Percentiles rank a stretch among this genome's conserved stretches.
These are phyloP conservation scores for Cydia fagiglandana DNA, from an alignment of 1,140 invertebrate genomes.

Conservation along the genomic window DNA sequence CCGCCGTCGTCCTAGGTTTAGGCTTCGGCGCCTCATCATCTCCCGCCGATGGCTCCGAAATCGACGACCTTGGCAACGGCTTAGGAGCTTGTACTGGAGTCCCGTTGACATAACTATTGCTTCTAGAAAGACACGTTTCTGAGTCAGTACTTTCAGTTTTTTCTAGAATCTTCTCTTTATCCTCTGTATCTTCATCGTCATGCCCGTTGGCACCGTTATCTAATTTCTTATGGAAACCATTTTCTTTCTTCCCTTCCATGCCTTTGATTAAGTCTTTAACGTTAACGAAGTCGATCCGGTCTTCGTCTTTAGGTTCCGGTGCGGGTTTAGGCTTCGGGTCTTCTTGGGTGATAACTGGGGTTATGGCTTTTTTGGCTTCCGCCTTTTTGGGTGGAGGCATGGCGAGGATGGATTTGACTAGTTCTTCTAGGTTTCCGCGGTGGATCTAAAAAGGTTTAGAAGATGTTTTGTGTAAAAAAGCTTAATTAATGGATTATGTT, in stretches of 20 bases:
- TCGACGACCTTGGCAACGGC: conserved; percentile 83
- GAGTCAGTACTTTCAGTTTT: conserved; percentile 55
- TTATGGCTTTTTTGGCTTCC: conserved; percentile 54
- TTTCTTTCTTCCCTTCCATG: conserved; percentile 69
- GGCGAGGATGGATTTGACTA: conserved; percentile 65
- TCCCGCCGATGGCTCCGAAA: conserved; percentile 67
- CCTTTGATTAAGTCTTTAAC: conserved; percentile 78
- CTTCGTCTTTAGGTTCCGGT: conserved; percentile 62
- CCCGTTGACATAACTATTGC: conserved; percentile 68
- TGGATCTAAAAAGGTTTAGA: conserved; percentile 56
- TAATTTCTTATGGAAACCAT: conserved; percentile 68
- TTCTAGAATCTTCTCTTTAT: conserved; percentile 36
- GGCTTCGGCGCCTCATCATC: conserved; percentile 83
- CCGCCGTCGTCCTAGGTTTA: conserved; percentile 84
- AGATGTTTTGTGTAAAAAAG: not conserved
- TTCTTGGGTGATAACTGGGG: conserved; percentile 57
- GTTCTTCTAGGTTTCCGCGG: conserved; percentile 68
- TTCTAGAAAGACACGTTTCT: conserved; percentile 59
- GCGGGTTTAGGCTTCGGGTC: conserved; percentile 47
- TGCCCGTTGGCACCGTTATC: conserved; percentile 70
- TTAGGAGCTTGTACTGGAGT: conserved; percentile 82
- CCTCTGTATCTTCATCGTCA: conserved; percentile 52
- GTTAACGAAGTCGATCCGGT: conserved; percentile 76
- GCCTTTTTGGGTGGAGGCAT: conserved; percentile 68
- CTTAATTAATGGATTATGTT: not conserved